Evolutionary conservation across 2,113 vertebrate species (phyloP).

Genomic region (Ifrita kowaldi): DNA sequence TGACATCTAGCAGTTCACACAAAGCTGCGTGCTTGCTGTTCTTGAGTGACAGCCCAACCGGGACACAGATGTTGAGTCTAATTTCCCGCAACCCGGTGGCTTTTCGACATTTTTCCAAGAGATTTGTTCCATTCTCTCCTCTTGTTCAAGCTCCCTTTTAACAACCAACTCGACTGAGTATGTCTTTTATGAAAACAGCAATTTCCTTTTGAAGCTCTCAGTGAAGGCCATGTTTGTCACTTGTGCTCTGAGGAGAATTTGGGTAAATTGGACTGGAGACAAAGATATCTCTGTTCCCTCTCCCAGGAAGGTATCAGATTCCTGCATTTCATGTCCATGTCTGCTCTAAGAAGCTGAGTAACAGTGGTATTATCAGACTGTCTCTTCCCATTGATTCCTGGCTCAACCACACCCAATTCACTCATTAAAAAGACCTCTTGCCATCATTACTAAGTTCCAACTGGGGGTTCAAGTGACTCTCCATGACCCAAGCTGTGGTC

Average conservation of each 20-base stretch:
- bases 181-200: background rate
- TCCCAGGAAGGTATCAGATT: background rate
- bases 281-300: background rate
- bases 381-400: background rate
- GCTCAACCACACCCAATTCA: background rate
- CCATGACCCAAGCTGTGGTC: background rate
- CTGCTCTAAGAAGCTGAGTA: background rate
- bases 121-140: background rate
- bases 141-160: background rate
- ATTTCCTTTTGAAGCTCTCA: background rate
- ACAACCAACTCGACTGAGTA: background rate
- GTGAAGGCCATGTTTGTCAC: background rate
- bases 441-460: background rate
- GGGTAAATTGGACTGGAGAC: background rate
- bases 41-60: background rate
- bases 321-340: background rate
- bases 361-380: background rate
- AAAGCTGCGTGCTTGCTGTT: background rate
- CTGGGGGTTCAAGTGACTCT: background rate
- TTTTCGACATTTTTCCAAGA: background rate
- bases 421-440: background rate
- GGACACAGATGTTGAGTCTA: slow-evolving; percentile 1
- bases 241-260: background rate
- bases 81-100: background rate
- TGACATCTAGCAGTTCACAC: background rate